Percentiles rank a stretch among this genome's conserved stretches.
These are phyloP conservation scores for Forbesichthys agassizii DNA, from an alignment of 2,113 vertebrate genomes.

Conservation along the genomic window DNA sequence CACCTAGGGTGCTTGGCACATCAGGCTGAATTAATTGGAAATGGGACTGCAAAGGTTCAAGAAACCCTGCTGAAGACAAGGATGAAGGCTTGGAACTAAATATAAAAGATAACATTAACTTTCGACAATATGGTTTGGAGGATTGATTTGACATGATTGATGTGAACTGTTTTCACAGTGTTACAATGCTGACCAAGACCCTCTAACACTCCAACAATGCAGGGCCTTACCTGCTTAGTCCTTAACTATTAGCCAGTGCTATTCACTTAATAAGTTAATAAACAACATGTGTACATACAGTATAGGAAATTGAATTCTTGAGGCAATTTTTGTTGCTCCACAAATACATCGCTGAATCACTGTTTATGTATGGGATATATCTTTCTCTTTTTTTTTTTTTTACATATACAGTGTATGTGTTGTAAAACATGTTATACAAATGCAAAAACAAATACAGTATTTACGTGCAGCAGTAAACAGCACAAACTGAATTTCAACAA, in stretches of 20 bases:
- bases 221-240: constrained; percentile 21
- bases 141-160: not conserved
- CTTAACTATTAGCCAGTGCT: constrained; percentile 11
- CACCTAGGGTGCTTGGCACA: constrained; percentile 42
- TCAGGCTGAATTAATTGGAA: constrained; percentile 56
- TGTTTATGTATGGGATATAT: not conserved
- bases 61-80: constrained; percentile 42
- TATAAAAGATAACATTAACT: constrained; percentile 43
- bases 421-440: not conserved
- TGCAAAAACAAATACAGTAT: not conserved
- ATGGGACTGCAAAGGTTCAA: constrained; percentile 49
- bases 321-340: not conserved
- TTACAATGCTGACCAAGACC: constrained; percentile 17
- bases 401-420: not conserved
- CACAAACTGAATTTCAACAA: not conserved
- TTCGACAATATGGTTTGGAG: constrained; percentile 22
- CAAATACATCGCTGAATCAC: not conserved
- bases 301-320: not conserved
- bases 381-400: not conserved
- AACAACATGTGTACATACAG: constrained; percentile 9
- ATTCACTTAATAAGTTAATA: constrained; percentile 22
- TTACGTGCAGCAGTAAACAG: not conserved
- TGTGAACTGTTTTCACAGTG: too few relatives aligned
- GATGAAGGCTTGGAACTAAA: constrained; percentile 55
- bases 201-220: constrained; percentile 1